These are phyloP conservation scores for Dermatemys mawii DNA, from an alignment of 2,113 vertebrate species.

Conservation along the genomic window DNA sequence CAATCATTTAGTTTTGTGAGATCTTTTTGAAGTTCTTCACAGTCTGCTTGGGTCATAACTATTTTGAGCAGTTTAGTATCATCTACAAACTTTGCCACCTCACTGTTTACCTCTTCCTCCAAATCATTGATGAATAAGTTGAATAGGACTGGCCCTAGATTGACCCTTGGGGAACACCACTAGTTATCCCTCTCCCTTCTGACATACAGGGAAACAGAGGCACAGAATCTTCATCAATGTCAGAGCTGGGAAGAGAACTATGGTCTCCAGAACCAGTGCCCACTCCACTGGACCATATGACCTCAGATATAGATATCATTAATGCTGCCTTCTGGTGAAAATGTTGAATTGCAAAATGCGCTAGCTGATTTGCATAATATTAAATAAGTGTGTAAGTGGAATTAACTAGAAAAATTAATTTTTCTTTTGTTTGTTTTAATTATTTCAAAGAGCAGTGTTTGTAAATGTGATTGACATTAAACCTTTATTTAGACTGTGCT, in stretches of 20 bases:
- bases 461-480: conserved; percentile 75
- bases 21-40: too few species aligned
- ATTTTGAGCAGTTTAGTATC: too few species aligned
- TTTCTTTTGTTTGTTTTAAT: conserved; percentile 72
- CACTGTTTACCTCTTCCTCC: too few species aligned
- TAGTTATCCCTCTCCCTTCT: too few species aligned
- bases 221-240: background rate
- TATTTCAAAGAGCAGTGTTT: conserved; percentile 68
- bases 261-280: background rate
- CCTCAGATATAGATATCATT: background rate
- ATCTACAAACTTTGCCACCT: too few species aligned
- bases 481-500: conserved; percentile 67
- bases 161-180: too few species aligned
- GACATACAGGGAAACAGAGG: background rate
- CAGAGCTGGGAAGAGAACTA: background rate
- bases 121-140: too few species aligned
- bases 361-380: conserved; percentile 69
- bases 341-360: conserved; percentile 53
- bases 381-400: conserved; percentile 56
- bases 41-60: too few species aligned
- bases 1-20: too few species aligned
- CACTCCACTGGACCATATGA: background rate
- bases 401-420: conserved; percentile 61
- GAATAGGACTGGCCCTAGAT: too few species aligned
- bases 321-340: conserved; percentile 2